These are phyloP conservation scores for Neoitamus cyanurus DNA, from an alignment of 2,888 invertebrate species.

Conservation along the genomic window DNA sequence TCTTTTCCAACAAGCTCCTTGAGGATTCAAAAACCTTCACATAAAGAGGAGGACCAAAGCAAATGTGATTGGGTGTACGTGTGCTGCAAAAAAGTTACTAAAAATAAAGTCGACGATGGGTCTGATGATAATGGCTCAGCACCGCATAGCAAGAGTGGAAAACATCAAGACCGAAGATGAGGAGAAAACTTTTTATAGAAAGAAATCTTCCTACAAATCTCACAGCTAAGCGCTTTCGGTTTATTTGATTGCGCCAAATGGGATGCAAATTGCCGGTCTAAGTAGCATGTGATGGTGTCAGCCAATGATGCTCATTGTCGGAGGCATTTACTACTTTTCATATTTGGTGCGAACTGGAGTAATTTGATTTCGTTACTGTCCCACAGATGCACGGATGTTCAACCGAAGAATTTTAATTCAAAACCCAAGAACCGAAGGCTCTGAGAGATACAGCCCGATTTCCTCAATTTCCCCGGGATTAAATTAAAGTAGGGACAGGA, in stretches of 20 bases:
- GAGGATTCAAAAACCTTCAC: background rate
- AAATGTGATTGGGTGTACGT: background rate
- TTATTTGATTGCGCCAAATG: slow-evolving; percentile 41
- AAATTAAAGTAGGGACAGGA: background rate
- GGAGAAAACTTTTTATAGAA: background rate
- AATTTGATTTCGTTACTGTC: background rate
- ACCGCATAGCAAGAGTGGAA: background rate
- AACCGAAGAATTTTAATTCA: background rate
- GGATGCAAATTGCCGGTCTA: slow-evolving; percentile 36
- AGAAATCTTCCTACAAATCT: slow-evolving; percentile 29
- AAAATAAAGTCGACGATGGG: slow-evolving; percentile 7
- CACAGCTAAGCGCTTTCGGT: slow-evolving; percentile 39
- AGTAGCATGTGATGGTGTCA: slow-evolving; percentile 31
- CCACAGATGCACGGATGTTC: background rate
- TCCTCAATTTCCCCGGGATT: background rate
- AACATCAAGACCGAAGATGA: background rate
- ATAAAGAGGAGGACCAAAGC: background rate
- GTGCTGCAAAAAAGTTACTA: background rate
- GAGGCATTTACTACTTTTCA: slow-evolving; percentile 18
- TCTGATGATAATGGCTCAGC: background rate
- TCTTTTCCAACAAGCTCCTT: background rate
- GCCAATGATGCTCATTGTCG: slow-evolving; percentile 30
- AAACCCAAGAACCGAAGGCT: background rate
- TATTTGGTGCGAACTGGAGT: background rate
- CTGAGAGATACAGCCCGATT: background rate